Evolutionary conservation across 2,888 invertebrate species (phyloP), one percentile per base, ranked within the genome.

Genomic region (Dendrolimus houi): DNA sequence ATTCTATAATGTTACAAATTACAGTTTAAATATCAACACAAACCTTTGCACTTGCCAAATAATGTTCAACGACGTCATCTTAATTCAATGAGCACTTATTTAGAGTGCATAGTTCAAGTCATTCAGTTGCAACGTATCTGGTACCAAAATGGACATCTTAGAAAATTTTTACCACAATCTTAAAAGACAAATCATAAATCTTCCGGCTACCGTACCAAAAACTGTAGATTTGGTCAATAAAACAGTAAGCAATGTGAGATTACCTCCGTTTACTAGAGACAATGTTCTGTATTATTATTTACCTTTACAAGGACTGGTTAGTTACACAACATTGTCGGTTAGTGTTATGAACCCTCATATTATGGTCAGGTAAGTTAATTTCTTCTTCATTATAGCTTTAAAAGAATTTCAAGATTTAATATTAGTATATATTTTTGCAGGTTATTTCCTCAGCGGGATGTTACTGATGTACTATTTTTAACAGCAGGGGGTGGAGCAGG

Each of bases 291-390:
- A 92, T 82, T 94, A 95, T 79, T 96, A 96, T 86, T 91, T 93
- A 68, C 96, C 96, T 53, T 77, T 94, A 57, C 93, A 95, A 83
- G 96, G 96, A 55, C 92, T 94, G 56, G 91, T 92, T 61, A 95
- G 95, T 79, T 96, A 96, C 83, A 94, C 94, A 71, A 94, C 95
- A 52, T 91, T 96, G 56, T 95, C 96, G 55, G 91, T 96, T 55
- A 95, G 95, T 86, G 95, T 96, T 57, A 96, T 96, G 95, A 96
- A 96, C 76, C 96, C 96, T 6, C 92, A 93, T 64, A 84, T 96
- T 66, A 92, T 95, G 70, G 91, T 94, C 69, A 95, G 95, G 95
- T 94, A 75, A 66, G 76, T 29, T 29, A 29, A 29, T 29, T 29
- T 29, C 29, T 29, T 29, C 29, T 29, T 29, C 29, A 29, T 29